These are phyloP conservation scores for Panurus biarmicus DNA, from an alignment of 2,113 vertebrate species.

Conservation along the genomic window DNA sequence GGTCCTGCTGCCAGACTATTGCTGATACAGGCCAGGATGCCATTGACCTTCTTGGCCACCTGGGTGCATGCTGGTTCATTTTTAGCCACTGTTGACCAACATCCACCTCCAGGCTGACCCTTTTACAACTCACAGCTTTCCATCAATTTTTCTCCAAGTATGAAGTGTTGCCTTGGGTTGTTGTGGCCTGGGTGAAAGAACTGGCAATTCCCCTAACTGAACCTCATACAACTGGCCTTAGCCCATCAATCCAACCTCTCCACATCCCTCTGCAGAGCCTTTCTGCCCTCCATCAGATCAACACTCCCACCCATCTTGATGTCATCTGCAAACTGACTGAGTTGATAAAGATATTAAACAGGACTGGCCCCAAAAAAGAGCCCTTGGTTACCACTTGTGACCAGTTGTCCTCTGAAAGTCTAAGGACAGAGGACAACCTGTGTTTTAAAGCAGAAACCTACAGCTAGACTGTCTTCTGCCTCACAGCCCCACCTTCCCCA, in stretches of 20 bases:
- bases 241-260: neutral
- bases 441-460: neutral
- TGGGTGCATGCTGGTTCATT: neutral
- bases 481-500: neutral
- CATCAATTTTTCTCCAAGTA: neutral
- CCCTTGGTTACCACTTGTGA: neutral
- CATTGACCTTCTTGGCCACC: neutral
- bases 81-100: neutral
- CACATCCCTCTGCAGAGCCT: neutral
- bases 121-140: neutral
- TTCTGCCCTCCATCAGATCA: neutral
- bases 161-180: neutral
- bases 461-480: neutral
- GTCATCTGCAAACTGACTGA: neutral
- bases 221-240: rapidly evolving
- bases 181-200: neutral
- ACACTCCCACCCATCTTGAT: neutral
- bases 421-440: neutral
- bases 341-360: neutral
- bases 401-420: neutral
- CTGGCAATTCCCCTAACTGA: neutral
- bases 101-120: neutral
- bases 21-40: rapidly evolving
- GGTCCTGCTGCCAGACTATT: neutral
- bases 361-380: neutral